A percentile compares a stretch with the other conserved stretches of the same genome.
Evolutionary conservation across 2,113 vertebrate genomes (phyloP).

Genomic region (Labeo catla): DNA sequence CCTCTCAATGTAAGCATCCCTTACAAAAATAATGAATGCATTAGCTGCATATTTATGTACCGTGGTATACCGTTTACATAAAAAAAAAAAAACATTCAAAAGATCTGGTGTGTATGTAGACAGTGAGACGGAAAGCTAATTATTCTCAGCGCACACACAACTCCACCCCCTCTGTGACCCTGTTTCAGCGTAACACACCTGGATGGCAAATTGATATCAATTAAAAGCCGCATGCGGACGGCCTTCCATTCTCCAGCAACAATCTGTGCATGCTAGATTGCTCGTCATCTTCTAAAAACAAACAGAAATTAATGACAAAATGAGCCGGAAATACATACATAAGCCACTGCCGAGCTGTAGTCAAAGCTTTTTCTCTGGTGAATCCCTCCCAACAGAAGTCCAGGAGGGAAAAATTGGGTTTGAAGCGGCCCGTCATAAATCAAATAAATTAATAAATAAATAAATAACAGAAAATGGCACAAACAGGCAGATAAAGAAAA

Average conservation of each 20-base stretch:
- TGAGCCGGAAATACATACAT: conserved; percentile 41
- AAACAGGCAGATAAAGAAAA: conserved; percentile 44
- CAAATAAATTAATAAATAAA: conserved; percentile 38
- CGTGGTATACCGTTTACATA: no score
- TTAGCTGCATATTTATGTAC: neutral
- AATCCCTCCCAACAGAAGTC: conserved; percentile 33
- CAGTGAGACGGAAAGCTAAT: conserved; percentile 46
- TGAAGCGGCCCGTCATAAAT: conserved; percentile 38
- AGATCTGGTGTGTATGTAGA: conserved; percentile 15
- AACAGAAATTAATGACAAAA: conserved; percentile 55
- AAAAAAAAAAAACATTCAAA: neutral
- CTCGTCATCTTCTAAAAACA: conserved; percentile 41
- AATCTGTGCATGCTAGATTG: conserved; percentile 48
- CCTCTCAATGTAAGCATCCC: neutral
- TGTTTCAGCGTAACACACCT: conserved; percentile 53
- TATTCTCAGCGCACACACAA: conserved; percentile 10
- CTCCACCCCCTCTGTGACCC: conserved; percentile 27
- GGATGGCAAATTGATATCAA: conserved; percentile 60
- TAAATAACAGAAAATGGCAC: conserved; percentile 29
- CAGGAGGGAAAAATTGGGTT: conserved; percentile 20
- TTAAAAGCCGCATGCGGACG: conserved; percentile 53
- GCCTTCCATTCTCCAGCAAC: conserved; percentile 47
- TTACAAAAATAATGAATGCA: neutral
- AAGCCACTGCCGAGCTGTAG: conserved; percentile 3
- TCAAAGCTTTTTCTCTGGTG: conserved; percentile 14